Conservation (phyloP, 2,113 vertebrate species). For the Rhynchomys soricoides region DNA sequence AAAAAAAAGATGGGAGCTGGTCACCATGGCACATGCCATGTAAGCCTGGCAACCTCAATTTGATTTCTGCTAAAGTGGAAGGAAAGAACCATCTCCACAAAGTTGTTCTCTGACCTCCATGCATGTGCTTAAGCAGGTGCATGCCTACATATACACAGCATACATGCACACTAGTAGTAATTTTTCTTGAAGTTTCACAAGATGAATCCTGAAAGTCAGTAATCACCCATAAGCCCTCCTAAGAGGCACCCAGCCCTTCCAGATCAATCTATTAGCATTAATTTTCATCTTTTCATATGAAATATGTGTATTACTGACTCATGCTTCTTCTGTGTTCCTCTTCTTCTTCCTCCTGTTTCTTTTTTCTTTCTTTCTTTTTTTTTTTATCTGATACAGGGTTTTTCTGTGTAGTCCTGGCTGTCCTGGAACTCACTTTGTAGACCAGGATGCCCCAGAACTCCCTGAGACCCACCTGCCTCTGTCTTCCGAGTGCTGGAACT, state of each 20-base stretch:
- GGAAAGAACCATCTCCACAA: background rate
- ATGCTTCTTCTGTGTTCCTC: background rate
- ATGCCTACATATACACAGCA: background rate
- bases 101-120: background rate
- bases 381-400: background rate
- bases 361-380: background rate
- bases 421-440: background rate
- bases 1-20: background rate
- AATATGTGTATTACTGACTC: background rate
- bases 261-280: background rate
- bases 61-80: background rate
- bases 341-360: background rate
- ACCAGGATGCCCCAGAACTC: background rate
- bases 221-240: background rate
- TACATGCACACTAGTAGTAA: background rate
- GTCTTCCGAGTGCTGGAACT: background rate
- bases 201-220: background rate
- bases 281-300: background rate
- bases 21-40: background rate
- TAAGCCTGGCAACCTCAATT: background rate
- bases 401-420: background rate
- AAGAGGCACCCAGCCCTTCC: background rate
- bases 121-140: background rate
- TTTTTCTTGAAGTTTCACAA: background rate
- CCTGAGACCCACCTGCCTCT: background rate